Percentiles rank a stretch among this genome's conserved stretches.
phyloP scores from a whole-genome alignment of 1,140 invertebrate genomes.

The Battus philenor region DNA sequence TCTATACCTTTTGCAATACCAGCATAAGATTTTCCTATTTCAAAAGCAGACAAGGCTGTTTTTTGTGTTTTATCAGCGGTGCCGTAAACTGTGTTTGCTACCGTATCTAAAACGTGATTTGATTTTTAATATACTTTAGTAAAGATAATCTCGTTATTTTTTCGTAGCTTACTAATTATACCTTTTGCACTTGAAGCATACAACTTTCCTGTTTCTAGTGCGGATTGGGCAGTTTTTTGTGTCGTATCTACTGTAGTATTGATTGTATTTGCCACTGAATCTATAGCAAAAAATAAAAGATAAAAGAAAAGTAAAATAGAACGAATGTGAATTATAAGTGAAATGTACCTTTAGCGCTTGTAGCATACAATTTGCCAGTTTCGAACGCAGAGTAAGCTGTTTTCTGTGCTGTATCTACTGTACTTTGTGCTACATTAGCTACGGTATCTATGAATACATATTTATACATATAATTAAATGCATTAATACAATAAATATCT shows the following conservation, averaged over 20 bases:
- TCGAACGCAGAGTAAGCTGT: conserved; percentile 31
- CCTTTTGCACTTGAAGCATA: conserved; percentile 39
- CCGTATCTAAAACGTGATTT: conserved; percentile 31
- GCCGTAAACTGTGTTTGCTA: conserved; percentile 35
- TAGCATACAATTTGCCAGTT: conserved; percentile 31
- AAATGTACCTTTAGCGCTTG: conserved; percentile 42
- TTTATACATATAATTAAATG: too few relatives aligned
- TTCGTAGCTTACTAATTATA: too few relatives aligned
- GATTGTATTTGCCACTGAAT: conserved; percentile 28
- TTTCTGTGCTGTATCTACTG: conserved; percentile 41
- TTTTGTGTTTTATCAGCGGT: conserved; percentile 30
- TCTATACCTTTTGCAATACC: conserved; percentile 35
- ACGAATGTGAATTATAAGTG: conserved; percentile 3
- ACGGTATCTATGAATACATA: conserved; percentile 31
- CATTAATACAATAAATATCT: too few relatives aligned
- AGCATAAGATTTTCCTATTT: conserved; percentile 33
- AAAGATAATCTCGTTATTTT: too few relatives aligned
- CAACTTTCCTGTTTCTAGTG: conserved; percentile 27
- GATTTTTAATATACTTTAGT: not conserved
- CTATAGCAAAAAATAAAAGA: too few relatives aligned
- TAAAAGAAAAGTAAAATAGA: too few relatives aligned
- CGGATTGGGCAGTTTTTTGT: conserved; percentile 29
- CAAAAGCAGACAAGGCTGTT: conserved; percentile 29
- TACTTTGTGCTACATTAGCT: conserved; percentile 27
- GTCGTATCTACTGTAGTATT: conserved; percentile 34